Percentiles rank a stretch among this genome's conserved stretches.
These are phyloP conservation scores for Pelobates cultripes DNA, from an alignment of 2,797 vertebrate genomes.

Conservation along the genomic window DNA sequence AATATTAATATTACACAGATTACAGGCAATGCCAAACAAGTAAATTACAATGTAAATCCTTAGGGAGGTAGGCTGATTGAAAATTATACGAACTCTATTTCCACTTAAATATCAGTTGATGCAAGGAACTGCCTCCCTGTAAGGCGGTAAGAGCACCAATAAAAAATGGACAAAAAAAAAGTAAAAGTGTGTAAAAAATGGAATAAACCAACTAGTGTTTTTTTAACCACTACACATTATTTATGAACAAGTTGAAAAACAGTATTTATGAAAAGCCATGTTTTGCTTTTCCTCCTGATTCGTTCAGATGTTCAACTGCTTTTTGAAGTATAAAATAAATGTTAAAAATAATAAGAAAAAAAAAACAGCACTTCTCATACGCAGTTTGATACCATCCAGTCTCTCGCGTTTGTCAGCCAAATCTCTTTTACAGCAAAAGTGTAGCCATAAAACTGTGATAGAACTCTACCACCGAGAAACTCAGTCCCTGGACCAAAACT, in stretches of 20 bases:
- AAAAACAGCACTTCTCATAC: neutral
- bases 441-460: neutral
- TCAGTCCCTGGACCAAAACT: neutral
- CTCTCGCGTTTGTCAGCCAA: neutral
- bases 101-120: constrained; percentile 49
- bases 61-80: constrained; percentile 60
- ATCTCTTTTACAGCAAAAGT: neutral
- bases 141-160: neutral
- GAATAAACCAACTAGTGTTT: constrained; percentile 13
- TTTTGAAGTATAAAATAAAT: constrained; percentile 30
- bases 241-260: neutral
- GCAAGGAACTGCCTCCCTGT: constrained; percentile 9
- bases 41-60: constrained; percentile 56
- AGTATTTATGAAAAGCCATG: constrained; percentile 12
- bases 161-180: neutral
- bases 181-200: neutral
- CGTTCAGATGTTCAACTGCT: neutral
- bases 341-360: constrained; percentile 19
- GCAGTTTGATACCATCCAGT: neutral
- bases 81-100: constrained; percentile 42
- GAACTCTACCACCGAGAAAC: constrained; percentile 20
- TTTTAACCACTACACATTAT: neutral
- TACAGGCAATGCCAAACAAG: constrained; percentile 5
- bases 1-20: too few species aligned
- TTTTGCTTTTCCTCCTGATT: neutral